Evolutionary conservation across 2,797 vertebrate species (phyloP), one percentile per base, ranked within the genome.

Genomic region (Coendou prehensilis): DNA sequence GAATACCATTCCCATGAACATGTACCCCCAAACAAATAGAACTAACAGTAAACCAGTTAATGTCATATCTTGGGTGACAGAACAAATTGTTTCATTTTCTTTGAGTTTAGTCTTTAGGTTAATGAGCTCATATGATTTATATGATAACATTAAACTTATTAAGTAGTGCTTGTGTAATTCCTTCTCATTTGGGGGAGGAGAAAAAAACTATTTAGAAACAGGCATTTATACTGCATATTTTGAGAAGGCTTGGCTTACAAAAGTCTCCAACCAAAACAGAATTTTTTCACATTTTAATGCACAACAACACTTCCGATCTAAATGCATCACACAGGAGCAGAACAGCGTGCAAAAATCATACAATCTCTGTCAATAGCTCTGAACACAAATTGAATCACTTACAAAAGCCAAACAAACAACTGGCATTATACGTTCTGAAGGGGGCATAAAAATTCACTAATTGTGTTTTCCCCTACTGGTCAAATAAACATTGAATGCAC

Each of bases 311-410:
- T 64, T 92, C 9, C 3, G 87, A 26, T 69, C 45, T 63, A 91
- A 91, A 63, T 57, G 47, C 5, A 11, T 82, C 93, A 73, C 50
- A 81, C 14, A 93, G 45, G 28, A 87, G 52, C 9, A 95, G 76
- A 69, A 30, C 13, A 91, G 59, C 82, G 78, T 83, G 69, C 11
- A 89, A 95, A 94, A 93, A 45, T 56, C n/a, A 79, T 15, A 61
- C 2, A 73, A 14, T 57, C 1, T 89, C 56, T 83, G 78, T 89
- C 37, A 63, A 69, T 14, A 88, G 33, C 56, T 75, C 23, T 85
- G 11, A 97, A 93, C 13, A 87, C 63, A 96, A 64, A 71, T 4
- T 45, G 52, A 91, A 89, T 88, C 89, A 90, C 45, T 93, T 94
- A 41, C 7, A 15, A 37, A 63, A 75, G 33, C 37, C 52, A 45